These are phyloP conservation scores for Ylistrum balloti DNA, from an alignment of 1,140 invertebrate species.

Conservation along the genomic window DNA sequence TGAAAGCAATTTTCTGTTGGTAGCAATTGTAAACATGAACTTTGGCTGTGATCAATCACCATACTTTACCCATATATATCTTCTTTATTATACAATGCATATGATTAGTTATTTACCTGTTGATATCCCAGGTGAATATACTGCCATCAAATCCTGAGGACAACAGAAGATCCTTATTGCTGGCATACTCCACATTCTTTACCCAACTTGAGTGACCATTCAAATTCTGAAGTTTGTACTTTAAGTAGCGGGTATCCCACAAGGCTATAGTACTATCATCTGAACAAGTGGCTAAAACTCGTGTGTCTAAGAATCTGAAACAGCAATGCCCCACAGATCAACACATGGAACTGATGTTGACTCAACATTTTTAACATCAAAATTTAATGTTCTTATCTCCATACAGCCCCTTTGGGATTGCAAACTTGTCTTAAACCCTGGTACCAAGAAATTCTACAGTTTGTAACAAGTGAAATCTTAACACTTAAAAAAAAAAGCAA, in stretches of 20 bases:
- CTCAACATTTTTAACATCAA: too few relatives aligned
- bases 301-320: constrained; percentile 92
- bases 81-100: neutral
- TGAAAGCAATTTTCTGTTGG: too few relatives aligned
- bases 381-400: too few relatives aligned
- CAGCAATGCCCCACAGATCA: too few relatives aligned
- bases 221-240: constrained; percentile 87
- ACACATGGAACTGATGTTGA: too few relatives aligned
- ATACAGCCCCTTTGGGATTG: too few relatives aligned
- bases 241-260: constrained; percentile 95
- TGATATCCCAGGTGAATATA: constrained; percentile 97
- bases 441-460: too few relatives aligned
- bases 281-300: constrained; percentile 95
- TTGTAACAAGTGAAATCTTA: too few relatives aligned
- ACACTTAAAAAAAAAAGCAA: too few relatives aligned
- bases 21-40: too few relatives aligned
- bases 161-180: constrained; percentile 91
- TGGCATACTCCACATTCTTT: constrained; percentile 97
- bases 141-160: constrained; percentile 96
- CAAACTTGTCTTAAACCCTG: too few relatives aligned
- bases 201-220: constrained; percentile 97
- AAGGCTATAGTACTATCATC: constrained; percentile 95
- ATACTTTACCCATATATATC: neutral
- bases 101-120: constrained; percentile 85
- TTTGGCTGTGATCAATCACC: too few relatives aligned